Conservation (phyloP, 2,888 invertebrate genomes). For the Tenthredo distinguenda region DNA sequence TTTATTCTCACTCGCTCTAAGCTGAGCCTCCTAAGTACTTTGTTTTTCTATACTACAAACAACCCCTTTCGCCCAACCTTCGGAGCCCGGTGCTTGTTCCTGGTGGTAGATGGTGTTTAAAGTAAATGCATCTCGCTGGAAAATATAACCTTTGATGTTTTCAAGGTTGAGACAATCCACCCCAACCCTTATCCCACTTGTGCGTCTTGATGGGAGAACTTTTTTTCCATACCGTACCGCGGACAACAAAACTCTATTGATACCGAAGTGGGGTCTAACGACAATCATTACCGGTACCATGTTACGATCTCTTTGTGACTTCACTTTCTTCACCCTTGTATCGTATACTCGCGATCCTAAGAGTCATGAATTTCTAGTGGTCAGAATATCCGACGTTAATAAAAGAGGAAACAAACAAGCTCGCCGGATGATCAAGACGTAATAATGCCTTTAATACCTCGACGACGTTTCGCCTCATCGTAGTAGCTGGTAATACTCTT, state of each 20-base stretch:
- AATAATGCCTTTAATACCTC: neutral
- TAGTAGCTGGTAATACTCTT: neutral
- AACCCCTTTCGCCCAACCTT: slow-evolving; percentile 10
- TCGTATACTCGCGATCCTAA: neutral
- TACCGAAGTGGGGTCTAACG: slow-evolving; percentile 13
- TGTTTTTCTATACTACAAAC: neutral
- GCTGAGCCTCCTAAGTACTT: neutral
- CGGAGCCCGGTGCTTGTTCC: neutral
- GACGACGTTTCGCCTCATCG: neutral
- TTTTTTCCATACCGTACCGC: neutral
- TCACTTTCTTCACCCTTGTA: neutral
- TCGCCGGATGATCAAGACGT: neutral
- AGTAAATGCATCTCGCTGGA: slow-evolving; percentile 23
- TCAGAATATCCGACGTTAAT: neutral
- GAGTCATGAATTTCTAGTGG: neutral
- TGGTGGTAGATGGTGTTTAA: neutral
- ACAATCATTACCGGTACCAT: slow-evolving; percentile 15
- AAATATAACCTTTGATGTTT: slow-evolving; percentile 36
- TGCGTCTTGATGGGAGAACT: neutral
- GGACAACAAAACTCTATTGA: slow-evolving; percentile 27
- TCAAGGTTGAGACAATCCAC: slow-evolving; percentile 39
- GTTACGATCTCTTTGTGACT: neutral
- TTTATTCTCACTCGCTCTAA: neutral
- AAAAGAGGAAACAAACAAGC: neutral
- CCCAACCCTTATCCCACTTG: neutral